Evolutionary conservation across 2,113 vertebrate genomes (phyloP).

Genomic region (Megalops atlanticus): DNA sequence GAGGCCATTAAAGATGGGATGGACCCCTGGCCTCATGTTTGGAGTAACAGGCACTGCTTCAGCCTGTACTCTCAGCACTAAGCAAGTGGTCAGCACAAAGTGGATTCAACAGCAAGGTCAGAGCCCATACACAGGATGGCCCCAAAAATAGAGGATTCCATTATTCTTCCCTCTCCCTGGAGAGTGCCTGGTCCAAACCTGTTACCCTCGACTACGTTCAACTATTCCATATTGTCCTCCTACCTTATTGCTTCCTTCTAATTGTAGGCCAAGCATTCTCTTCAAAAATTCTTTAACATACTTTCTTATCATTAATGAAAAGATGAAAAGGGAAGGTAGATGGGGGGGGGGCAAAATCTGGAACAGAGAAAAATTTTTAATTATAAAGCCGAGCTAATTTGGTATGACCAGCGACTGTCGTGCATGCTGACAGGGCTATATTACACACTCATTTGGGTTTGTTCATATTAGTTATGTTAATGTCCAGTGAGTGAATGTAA

Average conservation of each 20-base stretch:
- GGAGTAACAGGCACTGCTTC: constrained; percentile 83
- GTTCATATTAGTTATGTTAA: constrained; percentile 99
- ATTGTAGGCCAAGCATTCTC: constrained; percentile 99
- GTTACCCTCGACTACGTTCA: constrained; percentile 35
- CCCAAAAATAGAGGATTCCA: constrained; percentile 98
- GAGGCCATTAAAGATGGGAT: constrained; percentile 63
- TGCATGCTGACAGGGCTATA: constrained; percentile 95
- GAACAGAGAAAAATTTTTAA: constrained; percentile 80
- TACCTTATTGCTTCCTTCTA: constrained; percentile 86
- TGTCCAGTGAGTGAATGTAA: constrained; percentile 99
- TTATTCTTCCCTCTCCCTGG: constrained; percentile 93
- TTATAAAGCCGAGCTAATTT: constrained; percentile 99
- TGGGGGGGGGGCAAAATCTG: constrained; percentile 68
- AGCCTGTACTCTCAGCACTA: constrained; percentile 82
- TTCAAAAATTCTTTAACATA: constrained; percentile 98
- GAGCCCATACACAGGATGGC: constrained; percentile 86
- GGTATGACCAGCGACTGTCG: constrained; percentile 99
- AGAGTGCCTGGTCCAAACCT: constrained; percentile 93
- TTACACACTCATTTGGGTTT: constrained; percentile 99
- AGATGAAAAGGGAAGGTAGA: constrained; percentile 70
- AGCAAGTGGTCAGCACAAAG: constrained; percentile 85
- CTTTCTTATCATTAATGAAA: constrained; percentile 82
- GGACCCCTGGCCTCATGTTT: constrained; percentile 77
- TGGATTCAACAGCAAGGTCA: constrained; percentile 78
- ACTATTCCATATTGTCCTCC: constrained; percentile 76